Base-by-base conservation (phyloP, 2,888 invertebrate species). In the Thera britannica region DNA sequence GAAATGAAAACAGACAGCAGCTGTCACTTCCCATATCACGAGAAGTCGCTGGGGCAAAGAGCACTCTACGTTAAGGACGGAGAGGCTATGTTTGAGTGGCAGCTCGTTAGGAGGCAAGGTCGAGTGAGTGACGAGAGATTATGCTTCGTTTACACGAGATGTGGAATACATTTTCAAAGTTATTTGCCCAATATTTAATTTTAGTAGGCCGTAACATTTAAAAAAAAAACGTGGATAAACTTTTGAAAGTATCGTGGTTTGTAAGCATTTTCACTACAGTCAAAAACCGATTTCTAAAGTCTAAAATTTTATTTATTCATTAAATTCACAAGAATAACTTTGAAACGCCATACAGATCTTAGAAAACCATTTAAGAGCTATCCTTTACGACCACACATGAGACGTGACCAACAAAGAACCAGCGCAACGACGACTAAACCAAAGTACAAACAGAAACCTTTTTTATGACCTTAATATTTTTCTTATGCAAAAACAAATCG, bases 31-130 rank as follows among this genome's bases (percentile, higher is more conserved):
- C 44, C 62, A 35, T 62, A 62, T 58, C 54, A 56, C 57, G 59
- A 58, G 54, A 36, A 64, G 60, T 56, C 55, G 56, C 57, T 44
- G n/a, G 12, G 52, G 69, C 57, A 72, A 77, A 79, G 71, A 67
- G 72, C 61, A 68, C 79, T 81, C 67, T 76, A 52, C 56, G 9
- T 51, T 64, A 70, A 72, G 71, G 65, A 8, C n/a, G 11, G 62
- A 77, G 66, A 73, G 79, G 69, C 63, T 68, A 76, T 65, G 77
- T 80, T 75, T 68, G 55, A 61, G 63, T 70, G 72, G 68, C 63
- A 58, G 65, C 64, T 78, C 72, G 70, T 79, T 76, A 76, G 70
- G 62, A 58, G 55, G 51, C 79, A 81, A 81, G 82, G 82, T 81
- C 82, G 74, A 74, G 75, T 48, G 59, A 67, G 57, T 67, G 54